phyloP scores from a whole-genome alignment of 1,140 invertebrate species.

The Platyura marginata region DNA sequence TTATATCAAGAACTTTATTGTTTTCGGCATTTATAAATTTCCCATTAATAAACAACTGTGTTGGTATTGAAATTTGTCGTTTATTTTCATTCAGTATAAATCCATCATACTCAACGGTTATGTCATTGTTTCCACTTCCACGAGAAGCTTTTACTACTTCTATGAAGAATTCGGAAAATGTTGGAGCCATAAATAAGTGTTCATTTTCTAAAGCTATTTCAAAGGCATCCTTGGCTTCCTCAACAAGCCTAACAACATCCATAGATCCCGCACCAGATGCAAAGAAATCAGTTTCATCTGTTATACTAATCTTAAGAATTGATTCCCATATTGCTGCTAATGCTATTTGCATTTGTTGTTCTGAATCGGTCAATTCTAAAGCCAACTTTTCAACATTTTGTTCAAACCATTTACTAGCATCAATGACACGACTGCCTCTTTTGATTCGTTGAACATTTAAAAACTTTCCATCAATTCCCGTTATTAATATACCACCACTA shows the following conservation, averaged over 20 bases:
- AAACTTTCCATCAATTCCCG: slow-evolving; percentile 51
- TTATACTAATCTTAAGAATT: slow-evolving; percentile 63
- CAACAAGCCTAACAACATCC: slow-evolving; percentile 86
- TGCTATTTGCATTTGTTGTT: slow-evolving; percentile 40
- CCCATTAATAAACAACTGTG: slow-evolving; percentile 82
- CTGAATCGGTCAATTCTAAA: slow-evolving; percentile 59
- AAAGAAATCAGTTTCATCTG: slow-evolving; percentile 79
- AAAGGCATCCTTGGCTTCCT: slow-evolving; percentile 76
- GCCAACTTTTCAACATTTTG: slow-evolving; percentile 30
- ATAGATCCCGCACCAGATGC: slow-evolving; percentile 81
- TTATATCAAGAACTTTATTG: slow-evolving; percentile 38
- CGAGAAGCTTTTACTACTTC: slow-evolving; percentile 16
- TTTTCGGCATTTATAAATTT: slow-evolving; percentile 65
- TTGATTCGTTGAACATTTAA: slow-evolving; percentile 56
- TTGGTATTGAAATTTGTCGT: slow-evolving; percentile 64
- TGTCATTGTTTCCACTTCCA: slow-evolving; percentile 6
- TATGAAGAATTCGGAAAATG: slow-evolving; percentile 61
- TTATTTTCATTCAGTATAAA: slow-evolving; percentile 67
- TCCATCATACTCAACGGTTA: slow-evolving; percentile 42
- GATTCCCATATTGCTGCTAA: slow-evolving; percentile 60
- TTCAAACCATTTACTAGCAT: slow-evolving; percentile 63
- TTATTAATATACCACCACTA: slow-evolving; percentile 59
- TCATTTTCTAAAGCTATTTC: slow-evolving; percentile 66
- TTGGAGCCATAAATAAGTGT: slow-evolving; percentile 83
- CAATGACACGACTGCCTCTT: slow-evolving; percentile 64